Base-by-base conservation (phyloP, 2,113 vertebrate species). In the Notarius quadriscutis region DNA sequence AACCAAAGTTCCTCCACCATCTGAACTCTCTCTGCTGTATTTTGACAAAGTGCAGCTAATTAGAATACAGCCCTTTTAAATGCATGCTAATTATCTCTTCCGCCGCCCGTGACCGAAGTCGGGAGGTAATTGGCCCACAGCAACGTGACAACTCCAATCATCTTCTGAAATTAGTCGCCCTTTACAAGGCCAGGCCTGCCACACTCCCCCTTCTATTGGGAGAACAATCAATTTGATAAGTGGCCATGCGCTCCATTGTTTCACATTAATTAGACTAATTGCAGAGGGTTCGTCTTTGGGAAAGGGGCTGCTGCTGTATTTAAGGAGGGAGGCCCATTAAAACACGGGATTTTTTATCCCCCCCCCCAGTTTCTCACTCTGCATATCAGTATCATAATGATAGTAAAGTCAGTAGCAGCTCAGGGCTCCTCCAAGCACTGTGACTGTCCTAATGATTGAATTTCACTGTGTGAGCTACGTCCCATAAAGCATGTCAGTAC, bases 181-280 rank as follows among this genome's bases (percentile, higher is more conserved):
- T 91, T 91, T 93, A 97, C 96, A 96, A 96, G 96, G 96, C 97
- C 95, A 95, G 96, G 94, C 95, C 94, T 81, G 95, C 95, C 94
- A 94, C 96, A 95, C 95, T 96, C 96, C 97, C 95, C 96, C 96
- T 96, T 96, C 96, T 95, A 96, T 96, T 95, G 95, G 95, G 95
- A 96, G 96, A 97, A 96, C 96, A 97, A 97, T 97, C 96, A 97
- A 96, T 97, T 97, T 97, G 96, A 97, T 97, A 97, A 97, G 96
- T 97, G 96, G 96, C 96, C 97, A 96, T 95, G 96, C 95, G 94
- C 95, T 95, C 96, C 95, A 96, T 96, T 97, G 96, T 97, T 96
- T 96, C 96, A 95, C 95, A 96, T 97, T 97, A 97, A 97, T 97
- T 96, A 97, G 96, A 96, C 96, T 97, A 97, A 97, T 97, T 97